Evolutionary conservation across 1,140 invertebrate genomes (phyloP).

Genomic region (Agraylea sexmaculata): DNA sequence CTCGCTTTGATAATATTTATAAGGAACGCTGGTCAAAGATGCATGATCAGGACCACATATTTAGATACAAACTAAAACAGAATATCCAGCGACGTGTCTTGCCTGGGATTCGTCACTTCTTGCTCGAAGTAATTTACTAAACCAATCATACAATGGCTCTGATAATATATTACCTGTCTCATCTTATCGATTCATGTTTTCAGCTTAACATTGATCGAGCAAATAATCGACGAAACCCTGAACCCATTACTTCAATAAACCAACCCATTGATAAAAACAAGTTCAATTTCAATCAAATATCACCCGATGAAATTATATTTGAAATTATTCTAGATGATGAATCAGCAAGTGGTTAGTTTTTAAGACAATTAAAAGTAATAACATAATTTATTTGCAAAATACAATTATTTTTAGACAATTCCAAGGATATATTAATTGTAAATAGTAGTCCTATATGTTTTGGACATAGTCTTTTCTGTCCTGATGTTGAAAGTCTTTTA

Average conservation of each 20-base stretch:
- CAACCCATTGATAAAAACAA: constrained; percentile 13
- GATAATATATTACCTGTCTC: no score
- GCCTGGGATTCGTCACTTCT: no score
- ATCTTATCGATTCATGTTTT: constrained; percentile 5
- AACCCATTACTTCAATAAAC: constrained; percentile 7
- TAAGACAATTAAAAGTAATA: neutral
- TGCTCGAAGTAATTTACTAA: no score
- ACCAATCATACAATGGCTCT: no score
- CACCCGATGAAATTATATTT: constrained; percentile 14
- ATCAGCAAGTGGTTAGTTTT: neutral
- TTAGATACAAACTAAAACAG: no score
- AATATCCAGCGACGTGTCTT: no score
- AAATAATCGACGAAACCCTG: constrained; percentile 14
- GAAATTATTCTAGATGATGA: no score
- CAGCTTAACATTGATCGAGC: constrained; percentile 16
- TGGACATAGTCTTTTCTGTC: constrained; percentile 19
- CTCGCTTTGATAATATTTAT: no score
- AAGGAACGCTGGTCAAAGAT: no score
- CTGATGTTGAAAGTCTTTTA: constrained; percentile 14
- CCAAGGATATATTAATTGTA: constrained; percentile 14
- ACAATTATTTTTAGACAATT: constrained; percentile 9
- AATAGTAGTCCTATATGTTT: constrained; percentile 20
- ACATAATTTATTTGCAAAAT: constrained; percentile 4
- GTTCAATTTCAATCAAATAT: constrained; percentile 18
- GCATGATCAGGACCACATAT: no score